These are phyloP conservation scores for Anthonomus grandis DNA, from an alignment of 1,140 invertebrate species.

Conservation along the genomic window DNA sequence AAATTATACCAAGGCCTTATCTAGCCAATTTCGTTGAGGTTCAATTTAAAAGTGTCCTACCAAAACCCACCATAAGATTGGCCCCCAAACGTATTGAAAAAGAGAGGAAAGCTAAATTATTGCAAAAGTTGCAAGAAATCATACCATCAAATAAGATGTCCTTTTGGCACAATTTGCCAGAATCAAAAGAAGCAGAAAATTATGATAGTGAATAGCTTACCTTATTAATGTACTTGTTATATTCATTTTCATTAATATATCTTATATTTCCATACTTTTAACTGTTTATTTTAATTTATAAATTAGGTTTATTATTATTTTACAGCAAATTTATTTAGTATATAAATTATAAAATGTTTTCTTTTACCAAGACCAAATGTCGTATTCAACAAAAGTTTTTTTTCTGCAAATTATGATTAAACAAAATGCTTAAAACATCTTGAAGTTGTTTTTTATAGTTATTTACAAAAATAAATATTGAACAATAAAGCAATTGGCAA, in stretches of 20 bases:
- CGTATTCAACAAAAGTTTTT: not conserved
- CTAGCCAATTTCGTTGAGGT: not conserved
- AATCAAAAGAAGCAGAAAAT: not conserved
- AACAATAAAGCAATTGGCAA: too few species aligned
- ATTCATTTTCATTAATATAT: constrained; percentile 3
- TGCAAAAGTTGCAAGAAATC: not conserved
- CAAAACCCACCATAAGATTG: not conserved
- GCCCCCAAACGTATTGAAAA: not conserved
- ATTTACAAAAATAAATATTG: too few species aligned
- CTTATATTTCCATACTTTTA: not conserved
- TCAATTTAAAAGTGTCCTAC: not conserved
- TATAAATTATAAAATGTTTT: not conserved
- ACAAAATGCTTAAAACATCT: too few species aligned
- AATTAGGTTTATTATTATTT: not conserved
- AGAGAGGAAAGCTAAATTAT: constrained; percentile 1
- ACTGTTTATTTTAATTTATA: not conserved
- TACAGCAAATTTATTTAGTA: not conserved
- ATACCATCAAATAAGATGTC: not conserved
- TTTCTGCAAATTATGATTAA: too few species aligned
- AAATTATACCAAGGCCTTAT: constrained; percentile 13
- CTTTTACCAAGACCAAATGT: not conserved
- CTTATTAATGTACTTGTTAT: too few species aligned
- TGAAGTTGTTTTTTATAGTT: too few species aligned
- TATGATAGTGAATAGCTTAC: not conserved
- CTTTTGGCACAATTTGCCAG: constrained; percentile 7